phyloP scores from a whole-genome alignment of 2,888 invertebrate species.

The Linnaemya tessellans region DNA sequence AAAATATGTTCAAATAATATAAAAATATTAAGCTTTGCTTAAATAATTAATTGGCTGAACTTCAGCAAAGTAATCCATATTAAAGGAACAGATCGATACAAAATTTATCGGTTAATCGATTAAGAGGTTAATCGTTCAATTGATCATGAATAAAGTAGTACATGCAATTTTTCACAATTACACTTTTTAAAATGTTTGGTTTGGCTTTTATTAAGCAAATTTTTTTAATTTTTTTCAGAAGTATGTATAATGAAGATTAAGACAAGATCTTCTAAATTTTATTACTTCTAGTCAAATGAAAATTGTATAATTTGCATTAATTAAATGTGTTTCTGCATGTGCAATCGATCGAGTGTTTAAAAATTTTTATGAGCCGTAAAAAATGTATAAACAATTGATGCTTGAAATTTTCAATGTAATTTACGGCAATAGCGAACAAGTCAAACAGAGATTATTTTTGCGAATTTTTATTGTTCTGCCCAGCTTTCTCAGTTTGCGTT shows the following conservation, averaged over 20 bases:
- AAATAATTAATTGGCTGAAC: too few species aligned
- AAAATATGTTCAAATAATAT: too few species aligned
- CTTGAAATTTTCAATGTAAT: neutral
- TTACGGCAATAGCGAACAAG: neutral
- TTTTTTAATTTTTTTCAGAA: neutral
- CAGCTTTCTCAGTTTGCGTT: neutral
- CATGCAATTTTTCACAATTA: too few species aligned
- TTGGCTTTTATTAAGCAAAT: too few species aligned
- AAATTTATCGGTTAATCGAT: too few species aligned
- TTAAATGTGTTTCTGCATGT: neutral
- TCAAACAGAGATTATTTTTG: neutral
- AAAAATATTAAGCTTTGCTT: too few species aligned
- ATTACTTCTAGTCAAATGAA: neutral
- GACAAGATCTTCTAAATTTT: neutral
- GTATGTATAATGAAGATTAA: neutral
- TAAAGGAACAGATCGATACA: too few species aligned
- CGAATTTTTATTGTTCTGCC: conserved; percentile 9
- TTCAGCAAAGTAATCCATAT: too few species aligned
- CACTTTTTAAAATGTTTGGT: too few species aligned
- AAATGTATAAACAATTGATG: conserved; percentile 54
- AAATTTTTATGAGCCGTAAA: conserved; percentile 52
- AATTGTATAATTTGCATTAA: neutral
- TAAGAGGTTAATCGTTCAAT: too few species aligned
- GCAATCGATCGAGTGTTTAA: neutral
- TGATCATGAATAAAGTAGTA: too few species aligned